Evolutionary conservation across 2,888 invertebrate species (phyloP).

Genomic region (Rutpela maculata): DNA sequence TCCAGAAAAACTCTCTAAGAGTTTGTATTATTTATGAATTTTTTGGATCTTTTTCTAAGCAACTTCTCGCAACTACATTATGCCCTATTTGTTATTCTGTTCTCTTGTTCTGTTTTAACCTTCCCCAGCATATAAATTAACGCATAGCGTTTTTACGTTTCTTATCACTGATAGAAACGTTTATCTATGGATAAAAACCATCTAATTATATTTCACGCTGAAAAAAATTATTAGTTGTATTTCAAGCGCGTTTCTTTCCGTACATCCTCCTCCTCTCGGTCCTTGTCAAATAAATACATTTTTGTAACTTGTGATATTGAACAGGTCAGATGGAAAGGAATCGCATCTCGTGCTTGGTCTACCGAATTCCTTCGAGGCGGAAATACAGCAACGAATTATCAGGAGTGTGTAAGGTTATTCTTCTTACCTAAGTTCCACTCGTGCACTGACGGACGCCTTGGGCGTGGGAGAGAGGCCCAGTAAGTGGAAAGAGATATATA

Average conservation of each 20-base stretch:
- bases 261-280: not conserved
- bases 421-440: not conserved
- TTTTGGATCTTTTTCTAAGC: too few relatives aligned
- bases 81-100: too few relatives aligned
- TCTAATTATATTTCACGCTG: not conserved
- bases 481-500: too few relatives aligned
- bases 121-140: too few relatives aligned
- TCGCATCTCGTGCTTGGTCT: constrained; percentile 3
- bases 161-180: too few relatives aligned
- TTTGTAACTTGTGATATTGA: constrained; percentile 4
- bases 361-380: not conserved
- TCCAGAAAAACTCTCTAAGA: too few relatives aligned
- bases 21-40: too few relatives aligned
- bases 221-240: not conserved
- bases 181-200: too few relatives aligned
- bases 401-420: not conserved
- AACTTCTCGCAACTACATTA: too few relatives aligned
- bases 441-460: not conserved
- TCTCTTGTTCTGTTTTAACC: too few relatives aligned
- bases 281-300: constrained; percentile 4
- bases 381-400: not conserved
- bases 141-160: too few relatives aligned
- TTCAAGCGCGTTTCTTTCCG: not conserved
- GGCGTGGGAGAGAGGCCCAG: too few relatives aligned
- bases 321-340: constrained; percentile 4